Conservation (phyloP, 2,113 vertebrate genomes). For the Actinemys pallida region DNA sequence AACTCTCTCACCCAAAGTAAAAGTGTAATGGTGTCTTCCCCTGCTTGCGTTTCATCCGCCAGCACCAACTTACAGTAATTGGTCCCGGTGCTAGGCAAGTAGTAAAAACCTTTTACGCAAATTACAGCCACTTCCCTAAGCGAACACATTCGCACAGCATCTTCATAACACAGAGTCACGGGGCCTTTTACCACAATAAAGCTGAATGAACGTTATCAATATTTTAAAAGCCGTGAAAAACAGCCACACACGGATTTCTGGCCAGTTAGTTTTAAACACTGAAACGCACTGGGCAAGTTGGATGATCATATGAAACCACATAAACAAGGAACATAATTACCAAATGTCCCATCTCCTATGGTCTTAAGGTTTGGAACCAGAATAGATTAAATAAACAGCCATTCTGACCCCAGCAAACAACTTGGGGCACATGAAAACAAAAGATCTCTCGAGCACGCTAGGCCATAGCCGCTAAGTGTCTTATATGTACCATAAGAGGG, state of each 20-base stretch:
- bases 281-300: neutral
- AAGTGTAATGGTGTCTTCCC: neutral
- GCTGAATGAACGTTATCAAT: neutral
- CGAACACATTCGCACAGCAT: conserved; percentile 15
- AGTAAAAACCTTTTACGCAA: neutral
- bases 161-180: neutral
- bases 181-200: neutral
- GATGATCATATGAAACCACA: neutral
- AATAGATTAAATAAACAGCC: neutral
- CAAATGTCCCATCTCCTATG: neutral
- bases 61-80: conserved; percentile 23
- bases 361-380: neutral
- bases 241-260: neutral
- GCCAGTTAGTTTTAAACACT: neutral
- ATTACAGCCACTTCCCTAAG: conserved; percentile 25
- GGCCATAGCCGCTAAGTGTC: neutral
- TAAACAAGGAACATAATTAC: neutral
- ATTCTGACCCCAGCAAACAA: neutral
- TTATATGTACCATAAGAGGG: rapidly evolving
- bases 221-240: conserved; percentile 34
- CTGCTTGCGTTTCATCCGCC: neutral
- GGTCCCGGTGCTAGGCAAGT: neutral
- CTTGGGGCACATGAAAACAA: neutral
- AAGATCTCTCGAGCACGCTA: neutral
- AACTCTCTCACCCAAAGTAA: neutral